Base-by-base conservation (phyloP, 2,113 vertebrate genomes). In the Cyprinodon variegatus region DNA sequence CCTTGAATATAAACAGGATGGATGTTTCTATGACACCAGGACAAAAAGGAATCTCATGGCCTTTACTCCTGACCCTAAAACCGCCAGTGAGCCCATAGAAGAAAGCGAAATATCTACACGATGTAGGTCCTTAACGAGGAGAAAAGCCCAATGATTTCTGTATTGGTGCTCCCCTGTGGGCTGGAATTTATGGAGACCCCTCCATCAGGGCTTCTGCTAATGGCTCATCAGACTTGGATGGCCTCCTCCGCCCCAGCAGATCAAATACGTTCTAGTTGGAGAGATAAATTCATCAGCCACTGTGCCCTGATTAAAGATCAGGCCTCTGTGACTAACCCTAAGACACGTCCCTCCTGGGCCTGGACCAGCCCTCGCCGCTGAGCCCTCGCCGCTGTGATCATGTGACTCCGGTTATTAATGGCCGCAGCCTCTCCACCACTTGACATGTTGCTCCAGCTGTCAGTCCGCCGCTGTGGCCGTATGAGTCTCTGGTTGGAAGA, bases 341-440 rank as follows among this genome's bases (percentile, higher is more conserved):
- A 93, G 95, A 96, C 97, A 96, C 95, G 96, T 95, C 94, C 96
- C 95, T 96, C 95, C 95, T 61, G 1, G 41, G 45, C 39, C 65
- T 94, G 94, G 94, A 94, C 94, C 94, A 91, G 92, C 63, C 69
- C 66, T 63, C 37, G 2, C 4, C 72, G 29, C 29, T 3, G 5
- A 4, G 68, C 70, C 74, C 61, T 62, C 9, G 4, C 74, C 12
- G 88, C 83, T 81, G 74, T 22, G 94, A 95, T 96, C 96, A 95
- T 95, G 95, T 97, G 97, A 96, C 95, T 94, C 94, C 93, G 95
- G 96, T 98, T 99, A 99, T 99, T 99, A 98, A 99, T 99, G 96
- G 97, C 96, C 95, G 92, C 94, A 95, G 96, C 97, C 96, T 96
- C 95, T 97, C 96, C 93, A 91, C 95, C 96, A 97, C 96, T 98